phyloP scores from a whole-genome alignment of 2,797 vertebrate genomes.

The Ispidina picta region DNA sequence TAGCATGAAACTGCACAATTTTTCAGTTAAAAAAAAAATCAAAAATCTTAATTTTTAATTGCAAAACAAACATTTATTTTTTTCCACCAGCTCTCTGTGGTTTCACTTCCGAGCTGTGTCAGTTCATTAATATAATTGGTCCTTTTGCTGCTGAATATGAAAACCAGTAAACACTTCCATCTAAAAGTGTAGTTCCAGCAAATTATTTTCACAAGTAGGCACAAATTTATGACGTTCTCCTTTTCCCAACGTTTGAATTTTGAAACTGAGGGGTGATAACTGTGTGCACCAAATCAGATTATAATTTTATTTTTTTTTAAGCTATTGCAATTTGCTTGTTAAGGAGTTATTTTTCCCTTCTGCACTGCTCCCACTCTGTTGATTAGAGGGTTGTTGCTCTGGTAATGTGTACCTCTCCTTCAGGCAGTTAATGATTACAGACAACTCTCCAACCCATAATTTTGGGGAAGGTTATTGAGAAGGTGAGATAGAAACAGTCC shows the following conservation, averaged over 20 bases:
- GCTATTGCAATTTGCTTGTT: neutral
- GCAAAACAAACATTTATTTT: neutral
- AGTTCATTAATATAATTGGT: neutral
- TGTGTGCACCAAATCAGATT: neutral
- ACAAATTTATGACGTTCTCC: neutral
- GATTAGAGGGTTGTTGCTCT: constrained; percentile 48
- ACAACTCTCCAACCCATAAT: constrained; percentile 28
- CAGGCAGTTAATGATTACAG: constrained; percentile 58
- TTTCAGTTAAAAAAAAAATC: neutral
- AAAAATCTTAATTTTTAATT: neutral
- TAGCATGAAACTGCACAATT: neutral
- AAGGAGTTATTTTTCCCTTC: constrained; percentile 22
- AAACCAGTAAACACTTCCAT: neutral
- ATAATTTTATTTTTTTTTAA: neutral
- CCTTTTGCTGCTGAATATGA: neutral
- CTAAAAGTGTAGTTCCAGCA: neutral
- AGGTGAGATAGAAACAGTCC: constrained; percentile 18
- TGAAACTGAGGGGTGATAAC: neutral
- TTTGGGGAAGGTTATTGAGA: constrained; percentile 50
- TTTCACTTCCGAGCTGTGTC: neutral
- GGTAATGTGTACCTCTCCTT: constrained; percentile 1
- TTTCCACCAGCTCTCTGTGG: neutral
- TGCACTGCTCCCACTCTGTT: neutral
- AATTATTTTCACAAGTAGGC: neutral
- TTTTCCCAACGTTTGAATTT: neutral